phyloP scores from a whole-genome alignment of 2,888 invertebrate genomes.

The Microplitis deprimator region DNA sequence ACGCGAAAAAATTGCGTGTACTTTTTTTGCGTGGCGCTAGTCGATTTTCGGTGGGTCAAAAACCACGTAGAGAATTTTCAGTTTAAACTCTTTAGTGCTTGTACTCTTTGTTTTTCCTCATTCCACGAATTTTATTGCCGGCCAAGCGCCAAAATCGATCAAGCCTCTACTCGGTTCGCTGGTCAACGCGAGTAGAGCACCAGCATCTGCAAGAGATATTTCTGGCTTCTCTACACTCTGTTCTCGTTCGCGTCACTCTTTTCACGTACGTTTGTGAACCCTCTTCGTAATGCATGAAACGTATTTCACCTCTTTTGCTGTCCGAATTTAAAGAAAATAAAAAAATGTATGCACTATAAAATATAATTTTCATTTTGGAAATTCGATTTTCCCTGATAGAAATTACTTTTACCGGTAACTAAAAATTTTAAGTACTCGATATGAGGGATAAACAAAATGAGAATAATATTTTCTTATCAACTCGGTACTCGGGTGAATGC shows the following conservation, averaged over 20 bases:
- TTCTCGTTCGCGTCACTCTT: constrained; percentile 4
- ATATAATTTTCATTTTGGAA: no score
- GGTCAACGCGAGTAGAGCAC: not conserved
- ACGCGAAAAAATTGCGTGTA: no score
- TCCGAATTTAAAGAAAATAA: not conserved
- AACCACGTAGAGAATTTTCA: not conserved
- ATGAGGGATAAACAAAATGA: not conserved
- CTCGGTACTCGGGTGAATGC: constrained; percentile 9
- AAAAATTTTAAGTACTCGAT: not conserved
- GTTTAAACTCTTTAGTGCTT: not conserved
- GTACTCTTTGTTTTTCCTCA: not conserved
- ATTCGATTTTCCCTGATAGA: no score
- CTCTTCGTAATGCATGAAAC: not conserved
- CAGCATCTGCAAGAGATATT: constrained; percentile 6
- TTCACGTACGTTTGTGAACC: not conserved
- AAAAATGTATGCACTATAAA: not conserved
- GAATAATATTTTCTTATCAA: constrained; percentile 20
- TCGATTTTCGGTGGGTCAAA: not conserved
- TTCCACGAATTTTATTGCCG: not conserved
- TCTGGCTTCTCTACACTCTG: constrained; percentile 2
- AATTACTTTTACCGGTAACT: no score
- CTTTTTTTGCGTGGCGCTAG: no score
- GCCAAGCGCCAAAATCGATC: not conserved
- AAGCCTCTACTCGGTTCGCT: not conserved
- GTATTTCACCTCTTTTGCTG: not conserved